Percentiles rank a stretch among this genome's conserved stretches.
Evolutionary conservation across 2,797 vertebrate genomes (phyloP).

Genomic region (Poliocrania exsul): DNA sequence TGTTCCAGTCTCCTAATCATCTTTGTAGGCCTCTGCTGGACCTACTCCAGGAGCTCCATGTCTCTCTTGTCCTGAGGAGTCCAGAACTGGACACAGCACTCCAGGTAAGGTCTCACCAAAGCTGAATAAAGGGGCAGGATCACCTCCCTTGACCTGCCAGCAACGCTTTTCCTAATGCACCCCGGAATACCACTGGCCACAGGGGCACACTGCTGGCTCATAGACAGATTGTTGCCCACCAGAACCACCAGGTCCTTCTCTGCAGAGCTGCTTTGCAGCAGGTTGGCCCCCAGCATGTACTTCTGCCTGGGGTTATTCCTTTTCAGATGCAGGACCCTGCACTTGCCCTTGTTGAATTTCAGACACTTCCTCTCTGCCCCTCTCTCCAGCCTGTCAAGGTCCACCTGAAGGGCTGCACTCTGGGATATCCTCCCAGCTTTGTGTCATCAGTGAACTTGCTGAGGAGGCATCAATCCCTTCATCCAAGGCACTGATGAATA

Average conservation of each 20-base stretch:
- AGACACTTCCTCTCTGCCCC: background rate
- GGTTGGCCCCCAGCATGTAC: background rate
- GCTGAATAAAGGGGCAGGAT: background rate
- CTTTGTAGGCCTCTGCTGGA: background rate
- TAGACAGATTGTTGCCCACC: background rate
- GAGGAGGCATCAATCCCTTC: background rate
- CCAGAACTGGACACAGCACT: background rate
- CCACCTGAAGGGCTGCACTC: background rate
- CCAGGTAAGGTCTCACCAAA: background rate
- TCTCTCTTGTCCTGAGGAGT: background rate
- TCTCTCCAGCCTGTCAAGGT: background rate
- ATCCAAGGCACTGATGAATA: background rate
- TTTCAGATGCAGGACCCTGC: fast-evolving
- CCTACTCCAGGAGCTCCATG: background rate
- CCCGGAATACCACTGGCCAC: fast-evolving
- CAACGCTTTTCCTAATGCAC: background rate
- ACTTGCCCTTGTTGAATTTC: background rate
- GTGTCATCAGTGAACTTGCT: background rate
- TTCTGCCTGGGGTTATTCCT: background rate
- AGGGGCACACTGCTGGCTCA: background rate
- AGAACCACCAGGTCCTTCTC: background rate
- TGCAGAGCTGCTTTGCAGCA: background rate
- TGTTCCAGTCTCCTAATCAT: background rate
- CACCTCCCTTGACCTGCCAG: background rate
- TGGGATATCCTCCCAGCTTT: background rate